phyloP scores from a whole-genome alignment of 2,113 vertebrate species.

The Hippocampus mohnikei region DNA sequence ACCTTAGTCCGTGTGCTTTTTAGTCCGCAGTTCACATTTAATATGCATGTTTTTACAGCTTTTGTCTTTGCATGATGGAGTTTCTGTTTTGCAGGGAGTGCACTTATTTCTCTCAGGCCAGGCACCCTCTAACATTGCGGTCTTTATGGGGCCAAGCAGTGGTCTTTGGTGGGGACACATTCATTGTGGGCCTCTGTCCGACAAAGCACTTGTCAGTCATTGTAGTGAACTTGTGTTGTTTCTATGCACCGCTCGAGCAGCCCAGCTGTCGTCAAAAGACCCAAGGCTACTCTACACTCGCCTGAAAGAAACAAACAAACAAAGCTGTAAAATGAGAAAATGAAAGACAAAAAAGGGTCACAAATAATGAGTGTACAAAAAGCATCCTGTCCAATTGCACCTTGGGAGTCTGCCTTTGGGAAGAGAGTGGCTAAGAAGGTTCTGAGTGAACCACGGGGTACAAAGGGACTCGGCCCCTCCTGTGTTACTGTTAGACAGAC shows the following conservation, averaged over 20 bases:
- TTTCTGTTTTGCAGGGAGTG: slow-evolving; percentile 21
- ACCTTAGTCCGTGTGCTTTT: not conserved
- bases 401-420: slow-evolving; percentile 66
- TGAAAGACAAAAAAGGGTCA: slow-evolving; percentile 69
- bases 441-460: slow-evolving; percentile 54
- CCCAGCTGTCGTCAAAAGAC: slow-evolving; percentile 71
- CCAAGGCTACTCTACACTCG: slow-evolving; percentile 53
- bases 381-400: slow-evolving; percentile 68
- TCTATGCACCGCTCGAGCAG: slow-evolving; percentile 55
- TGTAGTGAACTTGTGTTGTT: slow-evolving; percentile 69
- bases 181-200: slow-evolving; percentile 64
- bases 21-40: slow-evolving; percentile 2
- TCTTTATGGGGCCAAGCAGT: slow-evolving; percentile 56
- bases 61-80: slow-evolving; percentile 3
- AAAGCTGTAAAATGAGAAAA: slow-evolving; percentile 71
- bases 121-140: slow-evolving; percentile 48
- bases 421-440: slow-evolving; percentile 56
- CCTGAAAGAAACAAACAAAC: slow-evolving; percentile 74
- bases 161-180: slow-evolving; percentile 61
- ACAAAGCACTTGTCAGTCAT: slow-evolving; percentile 73
- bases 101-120: slow-evolving; percentile 30
- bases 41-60: not conserved
- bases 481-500: slow-evolving; percentile 66
- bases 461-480: slow-evolving; percentile 65
- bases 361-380: slow-evolving; percentile 71